Evolutionary conservation across 2,888 invertebrate species (phyloP).

Genomic region (Andrena camellia): DNA sequence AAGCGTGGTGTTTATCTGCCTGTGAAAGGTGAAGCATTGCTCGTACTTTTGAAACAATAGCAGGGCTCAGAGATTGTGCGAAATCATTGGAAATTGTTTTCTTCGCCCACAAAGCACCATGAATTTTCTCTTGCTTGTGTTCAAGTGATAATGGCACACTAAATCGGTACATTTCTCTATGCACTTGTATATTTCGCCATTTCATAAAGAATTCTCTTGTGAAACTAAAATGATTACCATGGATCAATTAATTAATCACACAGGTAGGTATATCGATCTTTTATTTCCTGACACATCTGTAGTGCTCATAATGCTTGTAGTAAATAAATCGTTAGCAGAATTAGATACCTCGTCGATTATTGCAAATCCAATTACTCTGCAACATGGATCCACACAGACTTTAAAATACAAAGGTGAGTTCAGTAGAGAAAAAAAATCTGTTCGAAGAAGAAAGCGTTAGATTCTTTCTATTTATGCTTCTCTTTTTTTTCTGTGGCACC

Average conservation of each 20-base stretch:
- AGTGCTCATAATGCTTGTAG: not conserved
- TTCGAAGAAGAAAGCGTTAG: not conserved
- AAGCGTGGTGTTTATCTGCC: slow-evolving; percentile 24
- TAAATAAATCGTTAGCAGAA: not conserved
- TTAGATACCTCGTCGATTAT: not conserved
- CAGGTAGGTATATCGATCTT: slow-evolving; percentile 20
- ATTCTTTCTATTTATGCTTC: slow-evolving; percentile 1
- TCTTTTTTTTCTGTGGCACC: not conserved
- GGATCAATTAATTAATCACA: slow-evolving; percentile 1
- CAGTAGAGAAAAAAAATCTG: not conserved
- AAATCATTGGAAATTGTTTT: not conserved
- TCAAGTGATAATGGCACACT: not conserved
- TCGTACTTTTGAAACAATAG: not conserved
- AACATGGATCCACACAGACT: too few species aligned
- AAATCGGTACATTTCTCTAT: not conserved
- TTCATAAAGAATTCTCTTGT: not conserved
- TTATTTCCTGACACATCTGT: not conserved
- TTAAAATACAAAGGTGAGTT: slow-evolving; percentile 14
- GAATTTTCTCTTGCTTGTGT: not conserved
- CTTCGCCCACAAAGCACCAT: not conserved
- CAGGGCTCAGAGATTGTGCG: not conserved
- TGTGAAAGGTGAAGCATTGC: not conserved
- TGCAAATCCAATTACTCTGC: too few species aligned
- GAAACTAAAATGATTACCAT: slow-evolving; percentile 1
- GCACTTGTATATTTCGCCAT: not conserved